phyloP scores from a whole-genome alignment of 1,140 invertebrate genomes.

The Drosophila bocki region DNA sequence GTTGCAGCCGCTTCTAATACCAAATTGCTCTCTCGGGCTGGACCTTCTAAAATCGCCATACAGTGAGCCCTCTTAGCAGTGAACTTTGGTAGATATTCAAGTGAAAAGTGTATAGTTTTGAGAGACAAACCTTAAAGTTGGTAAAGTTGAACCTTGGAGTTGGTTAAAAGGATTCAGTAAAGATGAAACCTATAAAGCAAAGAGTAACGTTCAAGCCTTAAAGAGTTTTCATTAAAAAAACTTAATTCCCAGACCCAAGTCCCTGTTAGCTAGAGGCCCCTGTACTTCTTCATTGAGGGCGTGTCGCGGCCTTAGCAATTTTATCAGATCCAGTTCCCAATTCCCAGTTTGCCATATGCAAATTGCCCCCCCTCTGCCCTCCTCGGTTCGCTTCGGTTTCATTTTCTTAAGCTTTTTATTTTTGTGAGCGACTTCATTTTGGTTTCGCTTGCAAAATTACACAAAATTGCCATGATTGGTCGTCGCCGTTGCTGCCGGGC shows the following conservation, averaged over 20 bases:
- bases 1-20: constrained; percentile 49
- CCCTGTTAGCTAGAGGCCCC: not conserved
- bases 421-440: constrained; percentile 78
- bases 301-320: constrained; percentile 66
- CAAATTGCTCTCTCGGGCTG: constrained; percentile 52
- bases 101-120: not conserved
- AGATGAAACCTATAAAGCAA: not conserved
- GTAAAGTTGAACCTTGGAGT: not conserved
- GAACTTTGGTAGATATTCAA: no score
- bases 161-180: not conserved
- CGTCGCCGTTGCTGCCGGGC: constrained; percentile 48
- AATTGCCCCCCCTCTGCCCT: constrained; percentile 55
- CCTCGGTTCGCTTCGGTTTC: constrained; percentile 30
- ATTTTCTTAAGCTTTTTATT: constrained; percentile 56
- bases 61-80: constrained; percentile 3
- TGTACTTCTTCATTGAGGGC: constrained; percentile 38
- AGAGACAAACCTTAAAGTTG: not conserved
- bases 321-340: constrained; percentile 65
- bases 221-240: no score
- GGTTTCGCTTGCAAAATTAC: constrained; percentile 71
- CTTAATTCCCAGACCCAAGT: no score
- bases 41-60: constrained; percentile 44
- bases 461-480: constrained; percentile 84
- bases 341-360: constrained; percentile 71
- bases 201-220: no score